A percentile compares a stretch with the other conserved stretches of the same genome.
These are phyloP conservation scores for Andinoacara biseriatus DNA, from an alignment of 2,113 vertebrate genomes.

Conservation along the genomic window DNA sequence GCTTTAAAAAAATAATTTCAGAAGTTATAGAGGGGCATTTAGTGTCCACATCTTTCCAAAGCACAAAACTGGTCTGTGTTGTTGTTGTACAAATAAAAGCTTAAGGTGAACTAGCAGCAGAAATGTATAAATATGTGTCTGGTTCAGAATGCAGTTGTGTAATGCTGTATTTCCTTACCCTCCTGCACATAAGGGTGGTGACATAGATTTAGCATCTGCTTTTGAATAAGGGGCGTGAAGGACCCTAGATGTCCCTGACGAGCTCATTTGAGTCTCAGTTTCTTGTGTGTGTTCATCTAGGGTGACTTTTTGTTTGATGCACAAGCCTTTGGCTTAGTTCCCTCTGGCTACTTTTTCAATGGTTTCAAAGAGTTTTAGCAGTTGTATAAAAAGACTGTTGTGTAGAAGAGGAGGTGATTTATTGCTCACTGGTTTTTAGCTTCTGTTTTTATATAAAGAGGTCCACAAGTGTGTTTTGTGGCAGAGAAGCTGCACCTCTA, in stretches of 20 bases:
- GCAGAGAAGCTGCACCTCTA: slow-evolving; percentile 46
- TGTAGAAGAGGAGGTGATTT: slow-evolving; percentile 14
- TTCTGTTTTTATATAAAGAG: slow-evolving; percentile 33
- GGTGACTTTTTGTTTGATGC: slow-evolving; percentile 45
- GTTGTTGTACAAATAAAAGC: slow-evolving; percentile 19
- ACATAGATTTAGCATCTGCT: slow-evolving; percentile 29
- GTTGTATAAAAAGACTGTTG: slow-evolving; percentile 26
- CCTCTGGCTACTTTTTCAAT: slow-evolving; percentile 33
- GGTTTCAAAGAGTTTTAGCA: slow-evolving; percentile 20
- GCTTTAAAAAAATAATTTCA: not conserved
- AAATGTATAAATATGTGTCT: slow-evolving; percentile 14
- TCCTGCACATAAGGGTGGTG: not conserved
- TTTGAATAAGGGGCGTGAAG: slow-evolving; percentile 12
- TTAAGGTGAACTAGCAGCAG: slow-evolving; percentile 25
- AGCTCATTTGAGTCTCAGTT: slow-evolving; percentile 49
- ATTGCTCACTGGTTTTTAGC: slow-evolving; percentile 16
- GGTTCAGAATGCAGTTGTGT: slow-evolving; percentile 13
- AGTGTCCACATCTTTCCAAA: not conserved
- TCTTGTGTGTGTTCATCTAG: slow-evolving; percentile 27
- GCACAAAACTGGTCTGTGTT: not conserved
- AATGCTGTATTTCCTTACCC: slow-evolving; percentile 6
- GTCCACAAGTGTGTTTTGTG: slow-evolving; percentile 37
- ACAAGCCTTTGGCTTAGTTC: slow-evolving; percentile 21
- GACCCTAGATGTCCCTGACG: slow-evolving; percentile 45
- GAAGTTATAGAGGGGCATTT: not conserved